These are phyloP conservation scores for Nettapus auritus DNA, from an alignment of 2,113 vertebrate genomes.

Conservation along the genomic window DNA sequence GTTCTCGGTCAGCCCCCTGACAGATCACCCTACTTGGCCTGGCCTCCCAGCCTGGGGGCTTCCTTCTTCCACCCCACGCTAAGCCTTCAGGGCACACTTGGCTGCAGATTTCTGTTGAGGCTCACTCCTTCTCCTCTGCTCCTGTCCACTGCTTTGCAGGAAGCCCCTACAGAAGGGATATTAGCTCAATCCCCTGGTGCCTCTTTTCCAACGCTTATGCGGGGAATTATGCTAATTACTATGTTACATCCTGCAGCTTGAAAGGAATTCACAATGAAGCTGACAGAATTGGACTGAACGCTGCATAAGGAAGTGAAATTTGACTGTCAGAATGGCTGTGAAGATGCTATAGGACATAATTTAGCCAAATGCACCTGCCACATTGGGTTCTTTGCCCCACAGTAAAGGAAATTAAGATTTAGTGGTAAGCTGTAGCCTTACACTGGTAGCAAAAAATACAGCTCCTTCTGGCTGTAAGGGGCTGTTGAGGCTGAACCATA, in stretches of 20 bases:
- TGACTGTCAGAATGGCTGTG: background rate
- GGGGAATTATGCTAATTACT: slow-evolving; percentile 18
- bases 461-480: slow-evolving; percentile 34
- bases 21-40: accelerated
- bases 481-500: background rate
- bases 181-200: slow-evolving; percentile 27
- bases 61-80: accelerated
- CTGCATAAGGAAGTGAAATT: background rate
- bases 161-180: background rate
- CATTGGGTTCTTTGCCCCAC: background rate
- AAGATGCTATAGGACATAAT: background rate
- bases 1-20: background rate
- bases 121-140: background rate
- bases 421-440: background rate
- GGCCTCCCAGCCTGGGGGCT: accelerated
- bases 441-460: background rate
- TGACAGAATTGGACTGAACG: background rate
- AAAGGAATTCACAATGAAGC: slow-evolving; percentile 21
- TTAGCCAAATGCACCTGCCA: background rate
- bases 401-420: background rate
- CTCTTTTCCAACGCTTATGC: background rate
- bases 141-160: background rate
- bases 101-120: background rate
- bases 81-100: accelerated
- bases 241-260: slow-evolving; percentile 22